Evolutionary conservation across 2,888 invertebrate genomes (phyloP).

Genomic region (Lamproptera curius): DNA sequence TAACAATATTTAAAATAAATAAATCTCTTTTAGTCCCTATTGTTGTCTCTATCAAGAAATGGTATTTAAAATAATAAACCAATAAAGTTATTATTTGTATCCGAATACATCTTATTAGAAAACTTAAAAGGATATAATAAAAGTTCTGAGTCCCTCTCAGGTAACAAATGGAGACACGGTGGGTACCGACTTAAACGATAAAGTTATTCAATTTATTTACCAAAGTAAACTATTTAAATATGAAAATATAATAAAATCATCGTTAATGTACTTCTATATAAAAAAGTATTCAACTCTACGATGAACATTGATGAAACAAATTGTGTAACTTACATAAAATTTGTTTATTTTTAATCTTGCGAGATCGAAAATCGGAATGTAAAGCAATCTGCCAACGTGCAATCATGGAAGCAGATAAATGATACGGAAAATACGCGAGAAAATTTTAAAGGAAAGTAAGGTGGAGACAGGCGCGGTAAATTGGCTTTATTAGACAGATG

Average conservation of each 20-base stretch:
- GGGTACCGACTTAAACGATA: no score
- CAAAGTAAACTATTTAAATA: no score
- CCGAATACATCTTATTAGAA: background rate
- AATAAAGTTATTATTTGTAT: background rate
- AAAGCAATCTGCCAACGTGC: slow-evolving; percentile 69
- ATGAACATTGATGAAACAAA: no score
- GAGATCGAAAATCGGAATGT: slow-evolving; percentile 67
- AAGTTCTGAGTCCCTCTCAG: background rate
- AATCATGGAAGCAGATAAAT: slow-evolving; percentile 69
- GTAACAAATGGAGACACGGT: background rate
- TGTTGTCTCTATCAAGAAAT: no score
- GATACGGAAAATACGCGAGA: slow-evolving; percentile 71
- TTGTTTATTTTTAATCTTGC: slow-evolving; percentile 65
- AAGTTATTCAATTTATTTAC: no score
- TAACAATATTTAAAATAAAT: no score
- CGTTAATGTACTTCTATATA: no score
- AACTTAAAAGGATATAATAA: background rate
- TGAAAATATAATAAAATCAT: no score
- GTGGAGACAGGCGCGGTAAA: slow-evolving; percentile 64
- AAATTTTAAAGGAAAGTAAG: slow-evolving; percentile 71
- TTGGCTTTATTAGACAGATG: slow-evolving; percentile 75
- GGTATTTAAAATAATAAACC: no score
- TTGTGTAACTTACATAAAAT: slow-evolving; percentile 15
- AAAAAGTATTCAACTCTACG: no score
- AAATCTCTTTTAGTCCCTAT: no score